Evolutionary conservation across 2,797 vertebrate genomes (phyloP).

Genomic region (Chlorospingus flavigularis): DNA sequence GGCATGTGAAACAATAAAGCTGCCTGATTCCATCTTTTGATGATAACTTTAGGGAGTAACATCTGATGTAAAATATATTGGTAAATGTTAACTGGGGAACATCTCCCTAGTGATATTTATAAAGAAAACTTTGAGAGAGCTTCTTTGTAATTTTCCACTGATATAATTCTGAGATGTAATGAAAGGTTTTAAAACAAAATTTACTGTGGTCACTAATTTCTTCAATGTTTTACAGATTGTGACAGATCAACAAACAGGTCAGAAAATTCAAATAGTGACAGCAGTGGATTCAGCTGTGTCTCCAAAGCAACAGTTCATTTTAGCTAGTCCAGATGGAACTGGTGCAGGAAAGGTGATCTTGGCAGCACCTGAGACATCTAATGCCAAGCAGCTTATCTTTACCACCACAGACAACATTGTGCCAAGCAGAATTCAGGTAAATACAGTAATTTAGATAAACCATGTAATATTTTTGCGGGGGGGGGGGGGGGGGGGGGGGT

Average conservation of each 20-base stretch:
- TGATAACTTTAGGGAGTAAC: background rate
- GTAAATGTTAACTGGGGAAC: background rate
- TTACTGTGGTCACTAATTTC: background rate
- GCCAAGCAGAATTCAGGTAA: conserved; percentile 95
- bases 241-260: conserved; percentile 95
- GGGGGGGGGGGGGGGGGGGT: accelerated
- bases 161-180: background rate
- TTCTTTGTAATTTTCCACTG: background rate
- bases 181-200: background rate
- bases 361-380: conserved; percentile 87
- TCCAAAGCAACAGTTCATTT: conserved; percentile 93
- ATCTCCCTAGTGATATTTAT: background rate
- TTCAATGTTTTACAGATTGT: conserved; percentile 85
- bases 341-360: conserved; percentile 93
- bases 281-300: conserved; percentile 88
- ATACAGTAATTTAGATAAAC: background rate
- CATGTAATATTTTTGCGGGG: background rate
- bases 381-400: conserved; percentile 94
- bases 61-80: background rate
- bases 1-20: background rate
- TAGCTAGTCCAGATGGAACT: conserved; percentile 90
- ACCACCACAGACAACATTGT: conserved; percentile 91
- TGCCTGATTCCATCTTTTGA: background rate
- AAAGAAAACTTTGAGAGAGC: background rate
- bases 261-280: conserved; percentile 97